Base-by-base conservation (phyloP, 2,888 invertebrate species). In the Nemurella pictetii region DNA sequence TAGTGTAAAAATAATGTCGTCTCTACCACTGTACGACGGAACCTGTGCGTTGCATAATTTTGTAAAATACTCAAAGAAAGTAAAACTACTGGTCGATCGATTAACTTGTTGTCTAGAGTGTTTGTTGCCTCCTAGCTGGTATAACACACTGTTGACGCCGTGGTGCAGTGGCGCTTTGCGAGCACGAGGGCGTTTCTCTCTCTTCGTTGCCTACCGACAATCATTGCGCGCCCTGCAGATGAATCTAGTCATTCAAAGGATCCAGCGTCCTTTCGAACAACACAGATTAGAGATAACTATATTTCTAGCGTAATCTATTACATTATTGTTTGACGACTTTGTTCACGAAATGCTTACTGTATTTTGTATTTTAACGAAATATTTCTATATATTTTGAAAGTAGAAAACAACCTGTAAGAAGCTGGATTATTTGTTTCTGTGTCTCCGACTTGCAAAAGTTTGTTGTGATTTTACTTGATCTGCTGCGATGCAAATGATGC, bases 181-280 rank as follows among this genome's bases (percentile, higher is more conserved):
- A n/a, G n/a, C 20, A 7, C 20, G 55, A 7, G 55, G 55, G 55
- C 55, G 55, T 55, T 12, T 3, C 15, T 12, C 55, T 12, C 86
- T 86, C 87, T 55, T 87, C 87, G 87, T 88, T 88, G 88, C 88
- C 88, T 85, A 86, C 86, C 86, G 88, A 88, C 88, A 88, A 88
- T 88, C 88, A 88, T 87, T 86, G 88, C 88, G 84, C 35, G 35
- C 83, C 35, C 55, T 55, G 55, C 55, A 55, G 83, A 84, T 83
- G 85, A 36, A 32, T 84, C 85, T 85, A 84, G 85, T 85, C 85
- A 84, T 78, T 35, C 84, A 84, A 12, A 55, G 2, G 9, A 2
- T 2, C 2, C 5, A 20, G 55, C 55, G 20, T 55, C 55, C 9
- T 20, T 55, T 12, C 55, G n/a, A 55, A 55, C 55, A 55, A 3